Evolutionary conservation across 2,797 vertebrate genomes (phyloP).

Genomic region (Hozukius guyotensis): DNA sequence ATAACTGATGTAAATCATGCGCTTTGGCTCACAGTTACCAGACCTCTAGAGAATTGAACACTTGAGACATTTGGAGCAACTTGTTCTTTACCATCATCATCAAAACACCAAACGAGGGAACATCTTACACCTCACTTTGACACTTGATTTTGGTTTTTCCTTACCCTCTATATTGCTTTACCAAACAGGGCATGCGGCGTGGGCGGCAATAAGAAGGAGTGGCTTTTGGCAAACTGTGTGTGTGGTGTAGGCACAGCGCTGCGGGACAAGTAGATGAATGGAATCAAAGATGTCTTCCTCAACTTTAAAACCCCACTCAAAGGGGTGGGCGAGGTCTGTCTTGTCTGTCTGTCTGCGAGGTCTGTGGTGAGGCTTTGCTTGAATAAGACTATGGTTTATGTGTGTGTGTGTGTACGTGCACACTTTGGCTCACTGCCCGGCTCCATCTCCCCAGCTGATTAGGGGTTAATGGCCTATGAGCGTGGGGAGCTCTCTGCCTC

Average conservation of each 20-base stretch:
- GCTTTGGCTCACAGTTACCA: neutral
- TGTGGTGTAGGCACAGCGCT: constrained; percentile 12
- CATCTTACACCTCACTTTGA: neutral
- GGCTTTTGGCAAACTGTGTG: constrained; percentile 27
- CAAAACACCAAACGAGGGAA: neutral
- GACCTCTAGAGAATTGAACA: neutral
- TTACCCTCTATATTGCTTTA: neutral
- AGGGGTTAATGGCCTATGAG: constrained; percentile 91
- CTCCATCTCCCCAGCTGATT: constrained; percentile 87
- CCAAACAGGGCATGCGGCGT: constrained; percentile 6
- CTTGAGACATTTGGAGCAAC: neutral
- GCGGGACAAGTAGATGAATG: constrained; percentile 42
- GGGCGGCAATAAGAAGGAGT: constrained; percentile 16
- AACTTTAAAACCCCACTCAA: constrained; percentile 46
- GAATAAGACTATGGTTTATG: constrained; percentile 25
- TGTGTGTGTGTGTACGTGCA: constrained; percentile 24
- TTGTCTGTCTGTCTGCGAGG: constrained; percentile 28
- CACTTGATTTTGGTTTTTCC: neutral
- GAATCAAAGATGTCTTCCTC: constrained; percentile 36
- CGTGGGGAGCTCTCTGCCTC: constrained; percentile 52
- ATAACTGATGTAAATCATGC: neutral
- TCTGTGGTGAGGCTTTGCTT: constrained; percentile 36
- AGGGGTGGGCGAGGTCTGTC: constrained; percentile 8
- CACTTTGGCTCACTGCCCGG: constrained; percentile 79
- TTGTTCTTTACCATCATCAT: neutral